phyloP scores from a whole-genome alignment of 1,140 invertebrate species.

The Pemphigus obesinymphae region DNA sequence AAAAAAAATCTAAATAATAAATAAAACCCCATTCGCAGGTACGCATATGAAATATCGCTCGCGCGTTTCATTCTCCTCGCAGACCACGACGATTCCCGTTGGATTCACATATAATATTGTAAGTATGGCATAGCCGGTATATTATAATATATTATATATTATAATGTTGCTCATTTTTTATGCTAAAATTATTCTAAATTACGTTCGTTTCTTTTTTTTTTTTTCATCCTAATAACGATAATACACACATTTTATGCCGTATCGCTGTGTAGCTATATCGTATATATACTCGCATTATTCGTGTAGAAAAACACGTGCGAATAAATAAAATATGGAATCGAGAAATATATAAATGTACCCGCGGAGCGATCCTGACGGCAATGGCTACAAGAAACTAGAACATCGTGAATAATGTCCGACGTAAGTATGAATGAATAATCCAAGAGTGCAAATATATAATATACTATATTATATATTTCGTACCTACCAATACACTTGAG shows the following conservation, averaged over 20 bases:
- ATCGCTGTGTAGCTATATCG: background rate
- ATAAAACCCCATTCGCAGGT: too few species aligned
- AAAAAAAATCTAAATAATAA: background rate
- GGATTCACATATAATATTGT: background rate
- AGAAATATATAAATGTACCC: background rate
- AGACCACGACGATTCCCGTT: background rate
- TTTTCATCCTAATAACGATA: background rate
- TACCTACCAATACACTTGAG: too few species aligned
- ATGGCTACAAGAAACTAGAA: background rate
- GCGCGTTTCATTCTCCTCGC: background rate
- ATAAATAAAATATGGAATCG: background rate
- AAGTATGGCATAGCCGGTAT: background rate
- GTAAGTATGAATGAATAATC: background rate
- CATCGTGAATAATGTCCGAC: background rate
- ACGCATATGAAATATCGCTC: background rate
- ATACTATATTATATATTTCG: background rate
- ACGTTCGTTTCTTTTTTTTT: background rate
- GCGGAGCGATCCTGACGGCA: too few species aligned
- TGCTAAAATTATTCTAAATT: background rate
- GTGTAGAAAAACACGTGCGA: background rate
- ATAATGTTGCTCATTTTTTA: background rate
- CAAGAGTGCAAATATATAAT: background rate
- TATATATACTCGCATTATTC: background rate
- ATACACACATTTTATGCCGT: background rate
- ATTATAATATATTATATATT: too few species aligned